Base-by-base conservation (phyloP, 2,797 vertebrate species). In the Labroides dimidiatus region DNA sequence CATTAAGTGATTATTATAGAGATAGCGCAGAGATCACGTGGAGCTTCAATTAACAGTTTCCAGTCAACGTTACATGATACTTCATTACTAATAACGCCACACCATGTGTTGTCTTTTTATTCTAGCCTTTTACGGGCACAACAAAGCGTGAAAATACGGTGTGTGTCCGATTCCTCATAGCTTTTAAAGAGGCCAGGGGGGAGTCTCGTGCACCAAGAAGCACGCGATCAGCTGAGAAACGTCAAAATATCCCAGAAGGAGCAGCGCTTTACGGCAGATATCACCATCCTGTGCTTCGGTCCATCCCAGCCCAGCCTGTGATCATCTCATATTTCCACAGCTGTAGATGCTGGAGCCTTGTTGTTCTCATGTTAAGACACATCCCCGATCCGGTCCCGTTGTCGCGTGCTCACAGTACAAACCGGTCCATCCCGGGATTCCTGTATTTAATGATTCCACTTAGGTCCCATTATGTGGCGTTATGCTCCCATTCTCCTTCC, bases 351-450 rank as follows among this genome's bases (percentile, higher is more conserved):
- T 51, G 17, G 70, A 81, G 72, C 77, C 78, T 59, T 42, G 88
- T 37, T 72, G 81, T 67, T 49, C 70, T 84, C 70, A 30, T 16
- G 61, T 64, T n/a, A 66, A 70, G 64, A 87, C 21, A 69, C 84
- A 81, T 81, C 81, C 78, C 72, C 80, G 83, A 75, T 70, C 70
- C 79, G 10, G 87, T 85, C 87, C 87, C 75, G 78, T 20, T 73
- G 73, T 65, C 68, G 81, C 78, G 73, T 21, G 68, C 70, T 69
- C 74, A 24, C 4, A 55, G 24, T 37, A 33, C 36, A 64, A 69
- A 36, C 84, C 42, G 63, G 50, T 75, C 78, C 83, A 57, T 66
- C 49, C 50, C 61, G 44, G 24, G 37, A 51, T 2, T 19, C 37
- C 37, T 0, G 42, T 7, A 21, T 47, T 59, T 52, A 19, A 48